Evolutionary conservation across 2,888 invertebrate genomes (phyloP), one percentile per base, ranked within the genome.

Genomic region (Polietes domitor): DNA sequence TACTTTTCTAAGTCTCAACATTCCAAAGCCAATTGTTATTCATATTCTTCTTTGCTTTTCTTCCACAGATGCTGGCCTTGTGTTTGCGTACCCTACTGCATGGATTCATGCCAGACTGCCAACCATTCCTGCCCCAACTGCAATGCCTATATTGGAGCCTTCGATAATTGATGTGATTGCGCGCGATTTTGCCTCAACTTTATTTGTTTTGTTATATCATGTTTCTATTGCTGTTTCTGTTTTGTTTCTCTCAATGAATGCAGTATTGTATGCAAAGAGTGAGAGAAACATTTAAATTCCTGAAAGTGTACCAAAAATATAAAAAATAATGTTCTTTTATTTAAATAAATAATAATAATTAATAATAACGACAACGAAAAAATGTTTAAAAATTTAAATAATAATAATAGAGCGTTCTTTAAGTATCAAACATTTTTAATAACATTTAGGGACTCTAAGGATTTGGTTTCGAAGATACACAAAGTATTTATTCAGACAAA

Each of bases 51-150:
- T 5, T 32, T 32, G 32, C 1, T 12, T 58, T 6, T 73, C 58
- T 83, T 77, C 17, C 58, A 4, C 87, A 92, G 92, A 73, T 92
- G 92, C 85, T 94, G 94, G 94, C 94, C 94, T 0, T 94, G 94
- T 82, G 92, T 93, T n/a, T 93, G 93, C 63, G 82, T 94, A 17
- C 94, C 94, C 0, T 94, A 94, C 87, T 94, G 94, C 87, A 92
- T 93, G 90, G 92, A 94, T 81, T 93, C 93, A 15, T 94, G 94
- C 87, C 93, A 92, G 87, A 94, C 93, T 85, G 92, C 93, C 24
- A 93, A 93, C 75, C 94, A 94, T 88, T 94, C 93, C 84, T 94
- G 94, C 82, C 93, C 94, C 0, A 93, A 93, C 86, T 94, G 94
- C 87, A 92, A 92, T 76, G 89, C 93, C 0, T 94, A 92, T 85